Evolutionary conservation across 2,888 invertebrate species (phyloP).

Genomic region (Eumacrocentrus americanus): DNA sequence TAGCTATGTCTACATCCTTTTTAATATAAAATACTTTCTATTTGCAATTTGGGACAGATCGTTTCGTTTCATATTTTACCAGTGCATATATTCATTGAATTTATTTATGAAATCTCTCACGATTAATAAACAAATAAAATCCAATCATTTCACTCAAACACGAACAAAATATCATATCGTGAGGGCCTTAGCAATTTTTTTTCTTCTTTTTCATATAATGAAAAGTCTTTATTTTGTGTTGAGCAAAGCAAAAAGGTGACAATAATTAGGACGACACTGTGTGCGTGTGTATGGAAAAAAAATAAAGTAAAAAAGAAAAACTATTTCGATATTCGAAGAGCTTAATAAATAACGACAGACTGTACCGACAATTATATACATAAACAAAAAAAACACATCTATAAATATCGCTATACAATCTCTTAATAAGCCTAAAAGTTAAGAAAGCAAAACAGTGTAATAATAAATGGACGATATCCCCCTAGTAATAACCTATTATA

Average conservation of each 20-base stretch:
- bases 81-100: neutral
- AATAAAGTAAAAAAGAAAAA: conserved; percentile 31
- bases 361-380: conserved; percentile 50
- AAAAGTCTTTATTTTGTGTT: no score
- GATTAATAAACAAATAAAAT: conserved; percentile 5
- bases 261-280: conserved; percentile 45
- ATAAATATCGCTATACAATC: conserved; percentile 40
- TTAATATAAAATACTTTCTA: conserved; percentile 39
- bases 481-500: conserved; percentile 30
- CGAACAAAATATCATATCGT: conserved; percentile 8
- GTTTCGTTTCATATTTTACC: conserved; percentile 36
- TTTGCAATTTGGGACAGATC: conserved; percentile 39
- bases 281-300: conserved; percentile 34
- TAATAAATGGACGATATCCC: conserved; percentile 45
- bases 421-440: conserved; percentile 37
- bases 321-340: conserved; percentile 47
- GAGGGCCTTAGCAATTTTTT: conserved; percentile 3
- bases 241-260: no score
- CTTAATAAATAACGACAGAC: conserved; percentile 53
- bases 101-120: neutral
- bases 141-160: neutral
- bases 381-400: conserved; percentile 41
- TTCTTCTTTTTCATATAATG: conserved; percentile 1
- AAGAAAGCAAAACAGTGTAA: conserved; percentile 43
- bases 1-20: conserved; percentile 52